Conservation (phyloP, 2,888 invertebrate genomes). For the Tetragonisca angustula region DNA sequence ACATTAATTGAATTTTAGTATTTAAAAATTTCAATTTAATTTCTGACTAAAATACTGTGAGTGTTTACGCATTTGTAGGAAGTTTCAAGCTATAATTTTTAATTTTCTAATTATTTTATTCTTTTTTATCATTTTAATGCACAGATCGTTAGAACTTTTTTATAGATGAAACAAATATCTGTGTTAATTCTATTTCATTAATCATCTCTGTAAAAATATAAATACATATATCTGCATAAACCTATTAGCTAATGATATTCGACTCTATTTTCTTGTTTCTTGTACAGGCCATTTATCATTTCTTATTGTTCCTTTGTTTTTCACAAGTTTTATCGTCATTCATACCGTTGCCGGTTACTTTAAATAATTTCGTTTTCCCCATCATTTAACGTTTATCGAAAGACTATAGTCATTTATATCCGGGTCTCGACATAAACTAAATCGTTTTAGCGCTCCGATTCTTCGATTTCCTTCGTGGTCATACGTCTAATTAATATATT, state of each 20-base stretch:
- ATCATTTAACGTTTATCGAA: background rate
- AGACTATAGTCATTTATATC: too few species aligned
- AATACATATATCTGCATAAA: background rate
- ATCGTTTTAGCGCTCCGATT: background rate
- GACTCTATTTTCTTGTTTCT: background rate
- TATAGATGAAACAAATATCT: background rate
- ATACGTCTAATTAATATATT: conserved; percentile 35
- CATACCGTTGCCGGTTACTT: background rate
- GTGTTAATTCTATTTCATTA: background rate
- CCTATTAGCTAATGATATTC: background rate
- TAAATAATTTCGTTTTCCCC: background rate
- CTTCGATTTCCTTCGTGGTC: background rate
- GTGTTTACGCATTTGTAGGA: background rate
- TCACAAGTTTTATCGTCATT: background rate
- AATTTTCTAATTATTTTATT: too few species aligned
- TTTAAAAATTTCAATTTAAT: too few species aligned
- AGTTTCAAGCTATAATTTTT: background rate
- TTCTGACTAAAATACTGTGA: too few species aligned
- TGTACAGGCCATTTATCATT: background rate
- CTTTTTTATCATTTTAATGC: too few species aligned
- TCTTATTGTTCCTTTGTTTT: background rate
- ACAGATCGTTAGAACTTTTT: background rate
- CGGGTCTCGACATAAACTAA: background rate
- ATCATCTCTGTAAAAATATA: background rate
- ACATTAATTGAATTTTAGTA: too few species aligned